phyloP scores from a whole-genome alignment of 2,797 vertebrate genomes.

The Parauchenoglanis ngamensis region DNA sequence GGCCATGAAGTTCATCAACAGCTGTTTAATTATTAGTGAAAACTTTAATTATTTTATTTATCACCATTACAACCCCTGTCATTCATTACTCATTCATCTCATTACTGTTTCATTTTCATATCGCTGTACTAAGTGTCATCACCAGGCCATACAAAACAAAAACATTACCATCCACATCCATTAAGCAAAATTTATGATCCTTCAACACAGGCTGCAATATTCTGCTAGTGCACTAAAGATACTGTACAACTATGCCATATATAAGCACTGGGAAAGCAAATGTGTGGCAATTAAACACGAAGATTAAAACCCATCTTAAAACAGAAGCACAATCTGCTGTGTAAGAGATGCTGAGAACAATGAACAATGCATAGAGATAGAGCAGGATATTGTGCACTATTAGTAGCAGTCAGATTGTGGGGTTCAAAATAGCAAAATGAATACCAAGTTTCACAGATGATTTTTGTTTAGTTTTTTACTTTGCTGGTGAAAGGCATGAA shows the following conservation, averaged over 20 bases:
- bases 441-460: neutral
- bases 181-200: neutral
- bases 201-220: neutral
- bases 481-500: neutral
- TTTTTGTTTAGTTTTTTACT: neutral
- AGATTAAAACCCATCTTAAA: neutral
- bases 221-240: neutral
- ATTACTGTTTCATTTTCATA: constrained; percentile 16
- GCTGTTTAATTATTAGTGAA: neutral
- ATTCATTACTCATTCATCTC: neutral
- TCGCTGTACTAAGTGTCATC: neutral
- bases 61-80: neutral
- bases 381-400: neutral
- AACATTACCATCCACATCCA: neutral
- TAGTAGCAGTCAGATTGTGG: neutral
- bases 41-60: neutral
- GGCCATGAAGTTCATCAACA: neutral
- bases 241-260: neutral
- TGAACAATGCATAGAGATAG: neutral
- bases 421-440: neutral
- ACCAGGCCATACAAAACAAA: neutral
- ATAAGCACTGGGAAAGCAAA: neutral
- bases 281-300: neutral
- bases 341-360: neutral
- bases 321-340: neutral